Base-by-base conservation (phyloP, 2,113 vertebrate genomes). In the Cyprinodon variegatus region DNA sequence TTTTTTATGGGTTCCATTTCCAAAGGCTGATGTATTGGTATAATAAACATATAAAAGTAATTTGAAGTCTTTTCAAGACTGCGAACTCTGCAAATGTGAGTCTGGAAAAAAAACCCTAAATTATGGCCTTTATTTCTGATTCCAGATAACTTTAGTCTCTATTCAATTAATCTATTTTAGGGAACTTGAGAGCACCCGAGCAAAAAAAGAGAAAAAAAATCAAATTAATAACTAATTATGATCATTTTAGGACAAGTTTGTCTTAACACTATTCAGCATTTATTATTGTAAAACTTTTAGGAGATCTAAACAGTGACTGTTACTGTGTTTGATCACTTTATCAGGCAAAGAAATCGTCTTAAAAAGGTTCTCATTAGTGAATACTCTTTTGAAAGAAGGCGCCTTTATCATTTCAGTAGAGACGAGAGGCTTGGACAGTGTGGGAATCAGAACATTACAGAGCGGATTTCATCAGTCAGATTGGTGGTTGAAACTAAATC, bases 401-500 rank as follows among this genome's bases (percentile, higher is more conserved):
- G 2, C 17, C 20, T 20, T n/a, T 57, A n/a, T 57, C 17, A 57
- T 48, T 6, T 8, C 17, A 20, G 36, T 46, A 1, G n/a, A 73
- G 46, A 1, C 1, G 20, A 14, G 46, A 15, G 38, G 36, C 40
- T 53, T 72, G 20, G 61, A 65, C 45, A 40, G 45, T 45, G 62
- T 73, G 70, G 13, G 37, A 50, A 73, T n/a, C 12, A 36, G 22
- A 66, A 36, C 45, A 65, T 65, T 29, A 0, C 61, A 65, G 4
- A 17, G 45, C 43, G 29, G 11, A 38, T 60, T 61, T 60, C 38
- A 11, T 15, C 71, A 73, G 62, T 48, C 62, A 11, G 62, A 37
- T 38, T 36, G 38, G 39, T 65, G 4, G 64, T 48, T 39, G 17
- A 40, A 57, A 63, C 8, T 63, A 46, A 74, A 82, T 65, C 73